Percentiles rank a stretch among this genome's conserved stretches.
Evolutionary conservation across 1,140 invertebrate genomes (phyloP).

Genomic region (Euwallacea fornicatus): DNA sequence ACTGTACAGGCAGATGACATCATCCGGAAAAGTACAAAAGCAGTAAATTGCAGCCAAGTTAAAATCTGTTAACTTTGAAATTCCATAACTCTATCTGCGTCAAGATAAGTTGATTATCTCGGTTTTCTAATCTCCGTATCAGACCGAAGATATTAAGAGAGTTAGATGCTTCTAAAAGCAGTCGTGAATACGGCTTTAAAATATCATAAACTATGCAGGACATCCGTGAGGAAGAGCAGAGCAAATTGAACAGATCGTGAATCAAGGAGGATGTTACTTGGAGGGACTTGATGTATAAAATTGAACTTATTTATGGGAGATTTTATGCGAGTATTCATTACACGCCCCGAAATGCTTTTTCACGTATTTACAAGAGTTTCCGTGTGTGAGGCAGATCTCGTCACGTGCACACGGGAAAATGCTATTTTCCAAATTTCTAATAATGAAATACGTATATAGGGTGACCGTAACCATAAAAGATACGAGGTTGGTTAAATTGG

Average conservation of each 20-base stretch:
- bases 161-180: background rate
- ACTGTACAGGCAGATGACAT: background rate
- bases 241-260: constrained; percentile 3
- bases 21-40: constrained; percentile 15
- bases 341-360: too few relatives aligned
- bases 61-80: constrained; percentile 21
- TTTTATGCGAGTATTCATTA: too few relatives aligned
- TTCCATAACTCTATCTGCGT: constrained; percentile 11
- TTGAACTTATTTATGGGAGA: too few relatives aligned
- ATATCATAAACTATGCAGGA: constrained; percentile 4
- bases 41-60: constrained; percentile 19
- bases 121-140: background rate
- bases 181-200: constrained; percentile 11
- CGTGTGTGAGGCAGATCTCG: too few relatives aligned
- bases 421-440: too few relatives aligned
- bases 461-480: too few relatives aligned
- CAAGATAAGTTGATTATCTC: constrained; percentile 22
- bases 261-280: background rate
- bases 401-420: too few relatives aligned
- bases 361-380: too few relatives aligned
- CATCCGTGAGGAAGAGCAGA: constrained; percentile 11
- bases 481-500: too few relatives aligned
- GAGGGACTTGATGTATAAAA: too few relatives aligned
- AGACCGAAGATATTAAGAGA: constrained; percentile 10
- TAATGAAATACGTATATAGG: too few relatives aligned